A percentile compares a stretch with the other conserved stretches of the same genome.
phyloP scores from a whole-genome alignment of 2,888 invertebrate genomes.

The Ochropacha duplaris region DNA sequence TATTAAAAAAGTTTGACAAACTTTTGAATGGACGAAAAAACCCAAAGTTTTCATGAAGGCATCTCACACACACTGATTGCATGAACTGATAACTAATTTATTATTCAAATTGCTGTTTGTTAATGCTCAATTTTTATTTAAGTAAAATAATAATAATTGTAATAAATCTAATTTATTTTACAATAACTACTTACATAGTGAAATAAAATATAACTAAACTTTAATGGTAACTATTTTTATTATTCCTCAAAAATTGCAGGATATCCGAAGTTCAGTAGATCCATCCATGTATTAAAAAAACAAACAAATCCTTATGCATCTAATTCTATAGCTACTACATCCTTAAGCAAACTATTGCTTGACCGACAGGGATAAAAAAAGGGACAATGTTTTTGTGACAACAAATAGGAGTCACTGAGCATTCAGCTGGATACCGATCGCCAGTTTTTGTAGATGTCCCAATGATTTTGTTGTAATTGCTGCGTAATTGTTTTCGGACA shows the following conservation, averaged over 20 bases:
- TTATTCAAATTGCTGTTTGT: too few relatives aligned
- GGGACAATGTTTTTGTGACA: neutral
- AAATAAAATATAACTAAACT: too few relatives aligned
- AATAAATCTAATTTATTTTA: too few relatives aligned
- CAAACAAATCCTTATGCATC: too few relatives aligned
- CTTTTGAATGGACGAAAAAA: neutral
- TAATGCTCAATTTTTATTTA: too few relatives aligned
- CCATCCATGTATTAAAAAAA: too few relatives aligned
- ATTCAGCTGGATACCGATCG: neutral
- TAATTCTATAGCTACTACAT: neutral
- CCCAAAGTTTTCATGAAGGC: neutral
- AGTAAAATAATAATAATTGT: too few relatives aligned
- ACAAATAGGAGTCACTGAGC: neutral
- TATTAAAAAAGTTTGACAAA: constrained; percentile 23
- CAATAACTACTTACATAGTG: too few relatives aligned
- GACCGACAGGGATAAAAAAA: neutral
- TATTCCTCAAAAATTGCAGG: too few relatives aligned
- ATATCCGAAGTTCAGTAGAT: too few relatives aligned
- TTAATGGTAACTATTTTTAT: too few relatives aligned
- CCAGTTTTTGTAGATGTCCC: constrained; percentile 38
- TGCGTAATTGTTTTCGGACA: constrained; percentile 62
- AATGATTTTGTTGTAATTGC: constrained; percentile 52
- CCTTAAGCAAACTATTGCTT: neutral
- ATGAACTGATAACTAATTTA: too few relatives aligned
- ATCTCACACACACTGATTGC: neutral